phyloP scores from a whole-genome alignment of 2,113 vertebrate genomes.

The Helogale parvula region DNA sequence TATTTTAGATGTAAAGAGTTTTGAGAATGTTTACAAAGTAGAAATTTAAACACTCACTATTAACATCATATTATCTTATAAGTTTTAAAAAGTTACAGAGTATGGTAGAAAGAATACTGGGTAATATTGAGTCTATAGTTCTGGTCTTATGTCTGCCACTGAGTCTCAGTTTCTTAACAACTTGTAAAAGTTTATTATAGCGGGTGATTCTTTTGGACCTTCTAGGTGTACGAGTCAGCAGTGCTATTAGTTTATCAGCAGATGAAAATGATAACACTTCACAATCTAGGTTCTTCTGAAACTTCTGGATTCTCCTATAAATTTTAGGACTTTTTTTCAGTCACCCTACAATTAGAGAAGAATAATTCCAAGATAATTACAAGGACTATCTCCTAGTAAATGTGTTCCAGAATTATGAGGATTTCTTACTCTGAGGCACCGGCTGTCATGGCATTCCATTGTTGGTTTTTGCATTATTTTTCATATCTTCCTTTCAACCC shows the following conservation, averaged over 20 bases:
- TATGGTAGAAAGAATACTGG: not conserved
- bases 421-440: not conserved
- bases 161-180: not conserved
- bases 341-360: not conserved
- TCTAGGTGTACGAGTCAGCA: not conserved
- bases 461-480: constrained; percentile 62
- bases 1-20: not conserved
- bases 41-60: not conserved
- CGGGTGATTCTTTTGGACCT: not conserved
- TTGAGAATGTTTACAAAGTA: not conserved
- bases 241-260: not conserved
- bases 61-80: not conserved
- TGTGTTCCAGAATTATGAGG: not conserved
- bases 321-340: not conserved
- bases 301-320: not conserved
- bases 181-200: not conserved
- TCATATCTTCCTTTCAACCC: constrained; percentile 52
- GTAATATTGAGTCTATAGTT: not conserved
- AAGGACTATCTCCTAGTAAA: not conserved
- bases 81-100: not conserved
- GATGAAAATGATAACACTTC: not conserved
- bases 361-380: not conserved
- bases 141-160: not conserved
- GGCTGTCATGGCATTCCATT: not conserved
- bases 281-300: not conserved